Evolutionary conservation across 2,113 vertebrate species (phyloP).

Genomic region (Mus spicilegus): DNA sequence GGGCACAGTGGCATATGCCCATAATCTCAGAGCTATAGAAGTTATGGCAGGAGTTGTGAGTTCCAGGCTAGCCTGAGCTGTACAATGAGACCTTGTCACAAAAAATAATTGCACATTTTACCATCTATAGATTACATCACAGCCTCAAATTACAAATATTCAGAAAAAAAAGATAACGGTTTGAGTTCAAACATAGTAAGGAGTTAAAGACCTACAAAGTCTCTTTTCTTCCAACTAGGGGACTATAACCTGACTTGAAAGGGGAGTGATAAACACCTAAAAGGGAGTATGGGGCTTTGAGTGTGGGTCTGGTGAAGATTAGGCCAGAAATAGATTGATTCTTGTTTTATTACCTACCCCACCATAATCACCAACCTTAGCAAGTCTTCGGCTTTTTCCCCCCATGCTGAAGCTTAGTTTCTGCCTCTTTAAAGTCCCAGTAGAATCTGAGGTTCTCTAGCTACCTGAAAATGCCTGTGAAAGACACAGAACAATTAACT

Average conservation of each 20-base stretch:
- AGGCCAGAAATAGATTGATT: constrained; percentile 16
- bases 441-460: constrained; percentile 9
- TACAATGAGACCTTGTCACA: background rate
- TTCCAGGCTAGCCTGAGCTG: background rate
- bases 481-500: background rate
- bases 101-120: constrained; percentile 29
- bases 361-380: constrained; percentile 5
- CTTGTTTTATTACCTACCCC: background rate
- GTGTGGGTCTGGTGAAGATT: constrained; percentile 3
- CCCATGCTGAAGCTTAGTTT: constrained; percentile 2
- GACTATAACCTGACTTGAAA: background rate
- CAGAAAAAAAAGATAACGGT: constrained; percentile 31
- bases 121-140: constrained; percentile 28
- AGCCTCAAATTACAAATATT: constrained; percentile 34
- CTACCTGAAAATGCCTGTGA: constrained; percentile 1
- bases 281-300: background rate
- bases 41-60: background rate
- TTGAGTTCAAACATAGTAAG: constrained; percentile 39
- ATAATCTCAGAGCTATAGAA: background rate
- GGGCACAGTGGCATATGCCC: background rate
- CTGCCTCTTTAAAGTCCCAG: background rate
- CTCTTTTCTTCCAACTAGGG: constrained; percentile 43
- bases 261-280: background rate
- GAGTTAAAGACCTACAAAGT: constrained; percentile 38
- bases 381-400: background rate